phyloP scores from a whole-genome alignment of 2,888 invertebrate genomes.

The Lasioglossum vierecki region DNA sequence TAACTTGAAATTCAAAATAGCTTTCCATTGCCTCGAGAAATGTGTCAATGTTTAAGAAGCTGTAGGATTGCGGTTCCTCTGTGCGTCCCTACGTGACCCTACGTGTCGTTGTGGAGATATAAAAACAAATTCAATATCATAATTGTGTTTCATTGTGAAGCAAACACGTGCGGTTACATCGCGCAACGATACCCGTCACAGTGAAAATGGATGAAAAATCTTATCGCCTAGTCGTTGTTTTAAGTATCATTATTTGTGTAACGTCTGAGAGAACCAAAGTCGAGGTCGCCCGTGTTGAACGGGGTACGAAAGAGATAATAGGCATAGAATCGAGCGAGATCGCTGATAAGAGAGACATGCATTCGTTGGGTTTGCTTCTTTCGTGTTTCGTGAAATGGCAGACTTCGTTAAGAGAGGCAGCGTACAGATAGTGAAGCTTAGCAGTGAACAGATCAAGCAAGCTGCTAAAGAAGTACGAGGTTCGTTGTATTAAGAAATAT shows the following conservation, averaged over 20 bases:
- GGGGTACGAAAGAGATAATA: slow-evolving; percentile 66
- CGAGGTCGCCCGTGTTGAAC: slow-evolving; percentile 72
- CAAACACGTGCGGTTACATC: no score
- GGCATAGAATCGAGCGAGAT: slow-evolving; percentile 66
- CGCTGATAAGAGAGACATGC: slow-evolving; percentile 70
- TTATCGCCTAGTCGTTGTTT: slow-evolving; percentile 14
- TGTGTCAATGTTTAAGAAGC: background rate
- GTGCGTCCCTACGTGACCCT: no score
- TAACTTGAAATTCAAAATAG: background rate
- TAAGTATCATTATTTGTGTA: slow-evolving; percentile 52
- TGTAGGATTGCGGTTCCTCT: background rate
- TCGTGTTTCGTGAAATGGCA: slow-evolving; percentile 78
- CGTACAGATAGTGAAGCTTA: slow-evolving; percentile 83
- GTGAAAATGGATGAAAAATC: background rate
- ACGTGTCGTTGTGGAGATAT: background rate
- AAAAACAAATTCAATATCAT: no score
- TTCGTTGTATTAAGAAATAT: slow-evolving; percentile 72
- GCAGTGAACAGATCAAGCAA: slow-evolving; percentile 85
- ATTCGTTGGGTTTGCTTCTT: slow-evolving; percentile 61
- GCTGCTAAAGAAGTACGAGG: slow-evolving; percentile 86
- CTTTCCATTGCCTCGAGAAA: background rate
- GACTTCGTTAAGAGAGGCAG: slow-evolving; percentile 81
- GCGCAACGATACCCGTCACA: background rate
- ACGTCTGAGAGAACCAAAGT: slow-evolving; percentile 71
- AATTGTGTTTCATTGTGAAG: background rate